A percentile compares a stretch with the other conserved stretches of the same genome.
Conservation (phyloP, 1,140 invertebrate species). For the Pemphigus obesinymphae region DNA sequence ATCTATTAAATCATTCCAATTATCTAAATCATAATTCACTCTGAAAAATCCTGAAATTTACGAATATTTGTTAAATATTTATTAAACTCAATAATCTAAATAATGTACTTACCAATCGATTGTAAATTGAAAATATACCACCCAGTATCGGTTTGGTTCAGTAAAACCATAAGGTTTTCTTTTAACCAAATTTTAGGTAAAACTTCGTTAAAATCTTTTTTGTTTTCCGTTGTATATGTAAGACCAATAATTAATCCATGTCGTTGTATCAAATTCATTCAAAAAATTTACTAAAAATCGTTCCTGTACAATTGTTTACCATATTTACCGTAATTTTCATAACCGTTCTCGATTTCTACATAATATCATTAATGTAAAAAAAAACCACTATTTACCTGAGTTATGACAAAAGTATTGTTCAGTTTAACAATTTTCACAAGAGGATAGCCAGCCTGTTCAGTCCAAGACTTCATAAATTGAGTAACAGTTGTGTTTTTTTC, state of each 20-base stretch:
- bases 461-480: conserved; percentile 66
- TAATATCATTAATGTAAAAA: too few relatives aligned
- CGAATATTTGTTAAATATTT: neutral
- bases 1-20: conserved; percentile 50
- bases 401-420: conserved; percentile 58
- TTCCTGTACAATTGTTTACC: too few relatives aligned
- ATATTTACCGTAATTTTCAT: too few relatives aligned
- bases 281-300: neutral
- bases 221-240: conserved; percentile 24
- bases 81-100: neutral
- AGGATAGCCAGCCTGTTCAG: conserved; percentile 69
- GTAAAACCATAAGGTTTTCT: neutral
- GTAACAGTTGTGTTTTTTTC: neutral
- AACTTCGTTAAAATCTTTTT: neutral
- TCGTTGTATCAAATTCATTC: neutral
- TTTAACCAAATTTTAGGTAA: conserved; percentile 16
- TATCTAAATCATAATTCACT: conserved; percentile 56
- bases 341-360: too few relatives aligned
- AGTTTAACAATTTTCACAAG: conserved; percentile 61
- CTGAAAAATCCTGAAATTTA: conserved; percentile 54
- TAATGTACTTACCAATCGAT: neutral
- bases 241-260: conserved; percentile 26
- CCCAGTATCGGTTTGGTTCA: neutral
- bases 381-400: conserved; percentile 52
- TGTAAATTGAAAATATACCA: conserved; percentile 39